Percentiles rank a stretch among this genome's conserved stretches.
These are phyloP conservation scores for Andrena cerasifolii DNA, from an alignment of 1,140 invertebrate species.

Conservation along the genomic window DNA sequence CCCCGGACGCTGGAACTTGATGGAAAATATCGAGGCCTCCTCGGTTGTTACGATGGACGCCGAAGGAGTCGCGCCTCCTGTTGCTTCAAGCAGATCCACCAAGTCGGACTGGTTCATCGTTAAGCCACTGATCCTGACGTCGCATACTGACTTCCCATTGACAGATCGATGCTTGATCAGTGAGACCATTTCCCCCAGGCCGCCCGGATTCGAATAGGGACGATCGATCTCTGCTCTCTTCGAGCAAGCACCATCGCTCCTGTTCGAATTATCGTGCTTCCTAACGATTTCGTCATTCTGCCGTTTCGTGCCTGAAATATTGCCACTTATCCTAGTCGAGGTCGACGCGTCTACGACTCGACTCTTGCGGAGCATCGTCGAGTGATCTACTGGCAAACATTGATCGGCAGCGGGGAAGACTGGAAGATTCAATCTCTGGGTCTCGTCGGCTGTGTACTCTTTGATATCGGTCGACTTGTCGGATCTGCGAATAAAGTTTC, in stretches of 20 bases:
- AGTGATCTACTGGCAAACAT: not conserved
- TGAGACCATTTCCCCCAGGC: not conserved
- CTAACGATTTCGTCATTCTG: not conserved
- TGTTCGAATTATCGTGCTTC: not conserved
- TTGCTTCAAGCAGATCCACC: not conserved
- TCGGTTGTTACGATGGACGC: not conserved
- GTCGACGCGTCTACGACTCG: not conserved
- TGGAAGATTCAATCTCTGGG: not conserved
- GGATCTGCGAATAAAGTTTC: not conserved
- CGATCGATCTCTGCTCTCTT: not conserved
- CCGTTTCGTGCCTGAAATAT: not conserved
- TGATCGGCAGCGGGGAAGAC: accelerated
- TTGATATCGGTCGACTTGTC: not conserved
- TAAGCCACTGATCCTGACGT: not conserved
- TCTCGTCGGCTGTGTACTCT: not conserved
- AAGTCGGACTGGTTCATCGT: not conserved
- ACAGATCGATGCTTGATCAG: not conserved
- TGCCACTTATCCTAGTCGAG: not conserved
- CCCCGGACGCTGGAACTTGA: not conserved
- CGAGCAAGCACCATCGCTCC: not conserved
- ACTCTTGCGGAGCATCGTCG: not conserved
- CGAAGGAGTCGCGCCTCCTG: too few relatives aligned
- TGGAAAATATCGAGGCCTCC: not conserved
- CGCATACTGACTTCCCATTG: not conserved
- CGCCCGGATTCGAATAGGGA: not conserved